phyloP scores from a whole-genome alignment of 2,113 vertebrate genomes.

The Climacteris rufus region DNA sequence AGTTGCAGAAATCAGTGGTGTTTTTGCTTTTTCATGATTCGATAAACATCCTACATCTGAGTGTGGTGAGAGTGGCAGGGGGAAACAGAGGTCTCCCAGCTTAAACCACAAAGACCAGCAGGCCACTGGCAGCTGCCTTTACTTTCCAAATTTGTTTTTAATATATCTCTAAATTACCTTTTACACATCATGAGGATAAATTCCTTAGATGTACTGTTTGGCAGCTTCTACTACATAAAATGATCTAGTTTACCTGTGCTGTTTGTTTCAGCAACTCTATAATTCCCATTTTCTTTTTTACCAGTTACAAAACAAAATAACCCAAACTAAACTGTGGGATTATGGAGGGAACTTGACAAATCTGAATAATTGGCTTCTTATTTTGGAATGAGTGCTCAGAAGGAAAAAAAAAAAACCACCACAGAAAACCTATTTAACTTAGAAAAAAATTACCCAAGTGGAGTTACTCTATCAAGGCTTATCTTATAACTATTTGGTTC shows the following conservation, averaged over 20 bases:
- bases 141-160: background rate
- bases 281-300: background rate
- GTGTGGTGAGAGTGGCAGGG: background rate
- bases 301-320: background rate
- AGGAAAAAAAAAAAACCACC: background rate
- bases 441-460: background rate
- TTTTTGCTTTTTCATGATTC: background rate
- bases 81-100: background rate
- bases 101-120: background rate
- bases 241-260: background rate
- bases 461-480: background rate
- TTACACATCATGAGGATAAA: background rate
- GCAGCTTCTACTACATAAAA: background rate
- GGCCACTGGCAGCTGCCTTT: background rate
- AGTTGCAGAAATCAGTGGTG: background rate
- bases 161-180: background rate
- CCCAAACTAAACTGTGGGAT: background rate
- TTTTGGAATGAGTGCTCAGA: background rate
- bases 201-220: background rate
- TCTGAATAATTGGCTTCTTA: background rate
- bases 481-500: background rate
- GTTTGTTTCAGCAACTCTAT: background rate
- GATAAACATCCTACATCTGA: background rate
- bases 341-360: background rate
- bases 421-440: background rate